Evolutionary conservation across 1,140 invertebrate genomes (phyloP), one percentile per base, ranked within the genome.

Genomic region (Zaprionus tsacasi): DNA sequence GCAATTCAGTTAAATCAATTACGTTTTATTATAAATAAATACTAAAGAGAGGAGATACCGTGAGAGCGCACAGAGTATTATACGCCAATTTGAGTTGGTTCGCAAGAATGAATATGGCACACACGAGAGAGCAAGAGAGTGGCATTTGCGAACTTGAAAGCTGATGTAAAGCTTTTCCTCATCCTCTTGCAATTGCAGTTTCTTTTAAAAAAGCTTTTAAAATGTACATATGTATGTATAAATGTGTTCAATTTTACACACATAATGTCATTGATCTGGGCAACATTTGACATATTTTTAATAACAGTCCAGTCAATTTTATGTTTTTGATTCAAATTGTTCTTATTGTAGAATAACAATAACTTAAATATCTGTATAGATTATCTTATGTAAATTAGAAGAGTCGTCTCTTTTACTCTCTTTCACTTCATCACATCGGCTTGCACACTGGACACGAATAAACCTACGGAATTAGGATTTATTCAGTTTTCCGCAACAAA

Each of bases 1-100:
- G 64, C 66, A 65, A 66, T 70, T 52, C n/a, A 57, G 40, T 57
- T 38, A 55, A 71, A 76, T 67, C 68, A 83, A 58, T 66, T 72
- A 45, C 68, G 56, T 66, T 70, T 76, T 64, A 70, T 54, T 70
- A 63, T 63, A 63, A 70, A 61, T 60, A 70, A 50, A 69, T 70
- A 63, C 38, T 35, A 21, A 30, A 50, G 38, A 15, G n/a, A 15
- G 40, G 2, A 45, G 45, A 50, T 17, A 57, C 12, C 21, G 27
- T 40, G 36, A 25, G 50, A 43, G 25, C 33, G n/a, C 2, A 27
- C 21, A 27, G 3, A 60, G 36, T 17, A 11, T 25, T 17, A 8
- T 10, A 48, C 45, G 17, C 3, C 2, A 50, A 25, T 21, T 17
- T 50, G 17, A 8, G 15, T 6, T 25, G 3, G 45, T 25, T 11